Conservation (phyloP, 2,888 invertebrate genomes). For the Ophraella communa region DNA sequence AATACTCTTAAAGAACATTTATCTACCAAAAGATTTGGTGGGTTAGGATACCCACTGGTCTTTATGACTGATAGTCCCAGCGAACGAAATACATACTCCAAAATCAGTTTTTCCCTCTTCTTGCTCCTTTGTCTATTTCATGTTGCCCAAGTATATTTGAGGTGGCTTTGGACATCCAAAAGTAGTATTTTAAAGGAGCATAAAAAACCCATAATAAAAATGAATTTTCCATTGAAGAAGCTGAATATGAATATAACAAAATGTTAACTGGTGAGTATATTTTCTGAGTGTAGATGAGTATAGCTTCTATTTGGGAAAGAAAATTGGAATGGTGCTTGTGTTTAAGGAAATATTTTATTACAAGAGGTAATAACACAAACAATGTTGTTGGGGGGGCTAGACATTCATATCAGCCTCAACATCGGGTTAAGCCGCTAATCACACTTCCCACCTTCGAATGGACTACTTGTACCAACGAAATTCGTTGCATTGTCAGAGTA, state of each 20-base stretch:
- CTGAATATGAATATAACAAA: not conserved
- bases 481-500: too few species aligned
- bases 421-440: too few species aligned
- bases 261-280: not conserved
- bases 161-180: conserved; percentile 3
- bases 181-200: not conserved
- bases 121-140: conserved; percentile 3
- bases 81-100: not conserved
- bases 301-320: not conserved
- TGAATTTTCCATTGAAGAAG: conserved; percentile 11
- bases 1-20: conserved; percentile 3
- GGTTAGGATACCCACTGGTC: not conserved
- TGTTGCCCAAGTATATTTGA: not conserved
- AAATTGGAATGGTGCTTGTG: too few species aligned
- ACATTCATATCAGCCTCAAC: too few species aligned
- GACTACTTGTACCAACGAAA: too few species aligned
- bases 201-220: conserved; percentile 2
- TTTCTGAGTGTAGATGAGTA: not conserved
- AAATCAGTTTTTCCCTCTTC: conserved; percentile 3
- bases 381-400: too few species aligned
- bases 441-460: too few species aligned
- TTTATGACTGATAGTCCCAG: conserved; percentile 7
- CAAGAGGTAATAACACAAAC: too few species aligned
- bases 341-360: too few species aligned
- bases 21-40: conserved; percentile 8